Percentiles rank a stretch among this genome's conserved stretches.
phyloP scores from a whole-genome alignment of 2,888 invertebrate species.

The Machimus rusticus region DNA sequence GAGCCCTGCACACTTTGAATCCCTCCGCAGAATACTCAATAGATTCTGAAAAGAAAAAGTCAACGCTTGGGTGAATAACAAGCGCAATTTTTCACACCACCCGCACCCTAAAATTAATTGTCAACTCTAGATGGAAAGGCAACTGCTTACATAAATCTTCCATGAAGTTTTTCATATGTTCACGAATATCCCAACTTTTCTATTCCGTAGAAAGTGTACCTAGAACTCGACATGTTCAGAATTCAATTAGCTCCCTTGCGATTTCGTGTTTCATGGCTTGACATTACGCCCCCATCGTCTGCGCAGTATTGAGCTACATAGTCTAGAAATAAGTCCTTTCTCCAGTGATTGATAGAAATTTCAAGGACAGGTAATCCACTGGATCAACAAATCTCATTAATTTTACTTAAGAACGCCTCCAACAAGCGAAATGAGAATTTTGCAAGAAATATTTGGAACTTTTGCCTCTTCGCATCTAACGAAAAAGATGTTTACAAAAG shows the following conservation, averaged over 20 bases:
- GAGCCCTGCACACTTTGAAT: background rate
- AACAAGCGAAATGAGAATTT: background rate
- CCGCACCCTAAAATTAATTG: background rate
- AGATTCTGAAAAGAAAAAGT: background rate
- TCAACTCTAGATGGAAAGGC: background rate
- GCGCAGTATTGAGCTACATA: background rate
- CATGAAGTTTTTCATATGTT: background rate
- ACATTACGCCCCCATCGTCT: background rate
- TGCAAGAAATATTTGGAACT: background rate
- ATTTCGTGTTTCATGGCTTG: background rate
- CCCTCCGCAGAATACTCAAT: background rate
- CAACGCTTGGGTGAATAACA: background rate
- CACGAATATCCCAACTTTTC: background rate
- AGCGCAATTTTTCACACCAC: background rate
- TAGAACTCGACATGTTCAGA: background rate
- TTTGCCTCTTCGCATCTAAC: background rate
- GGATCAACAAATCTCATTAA: background rate
- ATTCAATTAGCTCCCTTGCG: background rate
- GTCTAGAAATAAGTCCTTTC: background rate
- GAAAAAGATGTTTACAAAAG: background rate
- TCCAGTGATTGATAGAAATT: background rate
- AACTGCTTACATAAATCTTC: background rate
- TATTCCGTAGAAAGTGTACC: background rate
- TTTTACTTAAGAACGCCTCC: background rate
- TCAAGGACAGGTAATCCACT: background rate